phyloP scores from a whole-genome alignment of 2,797 vertebrate genomes.

The Darevskia mixta region DNA sequence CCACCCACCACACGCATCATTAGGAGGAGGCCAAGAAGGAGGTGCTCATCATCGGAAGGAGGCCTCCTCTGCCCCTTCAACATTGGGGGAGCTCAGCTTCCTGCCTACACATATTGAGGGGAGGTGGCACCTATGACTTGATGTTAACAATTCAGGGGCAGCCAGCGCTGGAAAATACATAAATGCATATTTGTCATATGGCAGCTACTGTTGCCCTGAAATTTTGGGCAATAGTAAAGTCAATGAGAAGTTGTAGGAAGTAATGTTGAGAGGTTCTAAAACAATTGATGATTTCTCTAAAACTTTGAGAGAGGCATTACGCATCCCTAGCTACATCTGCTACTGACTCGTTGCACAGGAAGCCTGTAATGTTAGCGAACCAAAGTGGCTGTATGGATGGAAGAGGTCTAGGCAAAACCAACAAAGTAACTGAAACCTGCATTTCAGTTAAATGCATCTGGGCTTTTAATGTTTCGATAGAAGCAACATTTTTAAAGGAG shows the following conservation, averaged over 20 bases:
- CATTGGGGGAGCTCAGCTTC: too few species aligned
- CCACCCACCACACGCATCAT: too few species aligned
- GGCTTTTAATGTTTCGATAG: not conserved
- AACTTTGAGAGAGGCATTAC: not conserved
- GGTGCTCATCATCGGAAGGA: too few species aligned
- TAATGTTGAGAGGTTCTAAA: not conserved
- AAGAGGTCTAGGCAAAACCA: too few species aligned
- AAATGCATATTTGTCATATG: not conserved
- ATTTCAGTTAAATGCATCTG: too few species aligned
- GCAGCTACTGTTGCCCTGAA: not conserved
- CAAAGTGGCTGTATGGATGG: not conserved
- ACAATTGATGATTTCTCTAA: not conserved
- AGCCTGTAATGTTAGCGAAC: not conserved
- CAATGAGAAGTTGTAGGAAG: not conserved
- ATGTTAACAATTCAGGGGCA: not conserved
- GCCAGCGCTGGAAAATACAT: too few species aligned
- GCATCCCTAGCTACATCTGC: not conserved
- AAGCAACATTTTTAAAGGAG: not conserved
- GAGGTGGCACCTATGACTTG: not conserved
- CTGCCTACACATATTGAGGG: too few species aligned
- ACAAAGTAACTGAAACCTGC: not conserved
- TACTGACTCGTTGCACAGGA: not conserved
- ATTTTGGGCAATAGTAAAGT: not conserved
- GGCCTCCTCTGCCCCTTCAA: too few species aligned
- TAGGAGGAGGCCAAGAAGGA: too few species aligned